Conservation (phyloP, 1,140 invertebrate genomes). For the Anoplophora glabripennis region DNA sequence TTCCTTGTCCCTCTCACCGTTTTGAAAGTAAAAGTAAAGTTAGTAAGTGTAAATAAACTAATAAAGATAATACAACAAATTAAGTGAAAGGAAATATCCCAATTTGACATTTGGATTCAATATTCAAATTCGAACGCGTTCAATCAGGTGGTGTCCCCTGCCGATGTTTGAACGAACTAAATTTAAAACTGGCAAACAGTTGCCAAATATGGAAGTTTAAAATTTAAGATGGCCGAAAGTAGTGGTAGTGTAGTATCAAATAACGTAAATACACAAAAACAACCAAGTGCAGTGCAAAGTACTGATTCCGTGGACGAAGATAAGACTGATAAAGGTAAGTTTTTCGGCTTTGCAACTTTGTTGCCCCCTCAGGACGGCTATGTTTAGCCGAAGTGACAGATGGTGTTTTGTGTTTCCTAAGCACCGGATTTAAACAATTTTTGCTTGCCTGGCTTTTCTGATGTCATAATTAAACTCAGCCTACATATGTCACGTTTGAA, state of each 20-base stretch:
- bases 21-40: neutral
- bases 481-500: neutral
- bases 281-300: slow-evolving; percentile 26
- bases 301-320: slow-evolving; percentile 24
- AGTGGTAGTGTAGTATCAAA: slow-evolving; percentile 37
- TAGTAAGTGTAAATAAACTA: neutral
- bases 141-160: slow-evolving; percentile 2
- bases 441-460: neutral
- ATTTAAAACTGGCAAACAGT: slow-evolving; percentile 21
- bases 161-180: neutral
- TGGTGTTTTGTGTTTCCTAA: slow-evolving; percentile 19
- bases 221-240: slow-evolving; percentile 46
- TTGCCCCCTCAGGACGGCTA: neutral
- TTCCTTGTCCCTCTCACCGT: neutral
- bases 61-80: no score
- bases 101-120: no score
- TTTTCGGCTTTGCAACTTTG: slow-evolving; percentile 6
- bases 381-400: slow-evolving; percentile 11
- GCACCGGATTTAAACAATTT: slow-evolving; percentile 3
- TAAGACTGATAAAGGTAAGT: slow-evolving; percentile 38
- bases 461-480: neutral
- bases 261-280: slow-evolving; percentile 38
- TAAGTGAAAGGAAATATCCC: no score
- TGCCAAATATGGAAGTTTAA: slow-evolving; percentile 43
- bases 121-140: neutral